Conservation (phyloP, 2,888 invertebrate species). For the Clistopyga incitator region DNA sequence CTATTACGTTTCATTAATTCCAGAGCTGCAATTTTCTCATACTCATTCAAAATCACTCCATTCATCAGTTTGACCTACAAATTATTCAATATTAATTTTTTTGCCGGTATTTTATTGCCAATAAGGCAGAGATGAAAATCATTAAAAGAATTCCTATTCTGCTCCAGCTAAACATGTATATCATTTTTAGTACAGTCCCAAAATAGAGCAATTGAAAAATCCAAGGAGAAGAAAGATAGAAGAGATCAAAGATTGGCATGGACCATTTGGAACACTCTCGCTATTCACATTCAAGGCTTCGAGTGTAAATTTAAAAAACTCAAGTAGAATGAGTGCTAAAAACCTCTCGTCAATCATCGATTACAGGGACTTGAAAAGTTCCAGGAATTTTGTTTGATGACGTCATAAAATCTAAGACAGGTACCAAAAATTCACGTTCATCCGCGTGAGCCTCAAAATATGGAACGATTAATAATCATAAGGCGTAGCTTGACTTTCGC, state of each 20-base stretch:
- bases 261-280: neutral
- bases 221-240: neutral
- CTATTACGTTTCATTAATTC: neutral
- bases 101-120: neutral
- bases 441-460: neutral
- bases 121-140: neutral
- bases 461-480: too few relatives aligned
- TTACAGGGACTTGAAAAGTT: neutral
- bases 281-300: neutral
- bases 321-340: neutral
- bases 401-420: slow-evolving; percentile 16
- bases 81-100: too few relatives aligned
- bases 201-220: neutral
- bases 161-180: neutral
- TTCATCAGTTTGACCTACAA: too few relatives aligned
- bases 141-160: neutral
- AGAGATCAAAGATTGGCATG: neutral
- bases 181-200: neutral
- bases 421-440: neutral
- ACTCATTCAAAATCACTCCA: neutral
- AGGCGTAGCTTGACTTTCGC: slow-evolving; percentile 1
- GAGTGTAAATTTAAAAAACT: neutral
- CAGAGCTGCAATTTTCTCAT: neutral
- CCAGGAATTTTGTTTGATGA: slow-evolving; percentile 5
- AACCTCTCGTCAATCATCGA: neutral